These are phyloP conservation scores for Sialia sialis DNA, from an alignment of 2,113 vertebrate species.

Conservation along the genomic window DNA sequence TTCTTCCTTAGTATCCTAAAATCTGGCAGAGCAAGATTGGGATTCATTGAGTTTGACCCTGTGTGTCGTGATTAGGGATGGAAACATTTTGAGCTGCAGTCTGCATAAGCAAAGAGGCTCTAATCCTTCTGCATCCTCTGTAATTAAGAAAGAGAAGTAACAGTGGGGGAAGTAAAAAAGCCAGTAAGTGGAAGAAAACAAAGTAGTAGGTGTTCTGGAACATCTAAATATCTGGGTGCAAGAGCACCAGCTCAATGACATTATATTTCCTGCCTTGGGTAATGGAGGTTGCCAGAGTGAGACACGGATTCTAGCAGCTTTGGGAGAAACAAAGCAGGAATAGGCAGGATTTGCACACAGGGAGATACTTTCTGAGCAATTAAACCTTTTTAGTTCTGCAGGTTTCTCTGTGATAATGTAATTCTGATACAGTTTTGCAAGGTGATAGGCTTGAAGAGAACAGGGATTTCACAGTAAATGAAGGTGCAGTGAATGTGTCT, in stretches of 20 bases:
- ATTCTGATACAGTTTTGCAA: neutral
- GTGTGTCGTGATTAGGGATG: neutral
- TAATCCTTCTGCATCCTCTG: neutral
- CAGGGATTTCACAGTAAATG: neutral
- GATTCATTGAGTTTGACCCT: neutral
- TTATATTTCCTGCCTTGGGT: neutral
- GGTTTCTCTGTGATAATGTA: neutral
- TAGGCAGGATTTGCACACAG: neutral
- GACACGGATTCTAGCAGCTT: neutral
- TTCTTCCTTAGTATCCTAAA: neutral
- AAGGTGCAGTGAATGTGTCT: neutral
- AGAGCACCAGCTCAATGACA: neutral
- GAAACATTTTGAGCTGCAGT: neutral
- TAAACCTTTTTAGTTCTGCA: neutral
- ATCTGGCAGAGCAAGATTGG: neutral
- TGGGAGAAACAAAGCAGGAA: neutral
- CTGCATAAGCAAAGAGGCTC: neutral
- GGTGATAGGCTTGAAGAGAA: neutral
- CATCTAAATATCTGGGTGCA: neutral
- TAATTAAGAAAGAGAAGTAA: neutral
- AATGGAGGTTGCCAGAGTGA: neutral
- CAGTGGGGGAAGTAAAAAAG: neutral
- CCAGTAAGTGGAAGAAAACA: neutral
- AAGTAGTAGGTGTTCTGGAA: neutral
- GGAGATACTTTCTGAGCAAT: neutral